These are phyloP conservation scores for Oophaga sylvatica DNA, from an alignment of 2,797 vertebrate genomes.

Conservation along the genomic window DNA sequence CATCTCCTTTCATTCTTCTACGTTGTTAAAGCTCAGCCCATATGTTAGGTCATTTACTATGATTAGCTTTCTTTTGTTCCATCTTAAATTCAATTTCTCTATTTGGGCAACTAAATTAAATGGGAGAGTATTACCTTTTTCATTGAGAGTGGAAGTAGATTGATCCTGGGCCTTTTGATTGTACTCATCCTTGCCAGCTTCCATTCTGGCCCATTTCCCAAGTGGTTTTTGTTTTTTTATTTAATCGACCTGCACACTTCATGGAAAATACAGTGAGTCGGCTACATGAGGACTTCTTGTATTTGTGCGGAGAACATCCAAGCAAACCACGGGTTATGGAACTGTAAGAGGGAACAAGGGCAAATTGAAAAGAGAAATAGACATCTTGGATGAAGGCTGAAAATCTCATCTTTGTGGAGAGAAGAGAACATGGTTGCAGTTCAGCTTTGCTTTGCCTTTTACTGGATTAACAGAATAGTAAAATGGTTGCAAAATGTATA, in stretches of 20 bases:
- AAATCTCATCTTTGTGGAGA: constrained; percentile 71
- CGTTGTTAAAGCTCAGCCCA: constrained; percentile 61
- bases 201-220: constrained; percentile 52
- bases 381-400: constrained; percentile 62
- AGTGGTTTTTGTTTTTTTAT: constrained; percentile 64
- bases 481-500: constrained; percentile 79
- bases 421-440: constrained; percentile 72
- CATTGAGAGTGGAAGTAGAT: constrained; percentile 59
- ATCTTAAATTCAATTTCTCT: constrained; percentile 64
- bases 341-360: constrained; percentile 47
- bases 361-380: constrained; percentile 39
- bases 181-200: constrained; percentile 49
- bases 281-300: constrained; percentile 64
- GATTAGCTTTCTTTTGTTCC: constrained; percentile 65
- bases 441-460: constrained; percentile 62
- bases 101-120: constrained; percentile 53
- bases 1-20: constrained; percentile 63
- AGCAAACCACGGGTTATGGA: constrained; percentile 62
- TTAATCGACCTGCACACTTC: constrained; percentile 63
- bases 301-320: constrained; percentile 65
- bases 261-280: constrained; percentile 47
- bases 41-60: constrained; percentile 63
- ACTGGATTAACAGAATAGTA: constrained; percentile 82
- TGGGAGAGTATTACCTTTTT: constrained; percentile 58
- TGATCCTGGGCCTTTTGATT: constrained; percentile 50